Base-by-base conservation (phyloP, 2,797 vertebrate species). In the Gouania willdenowi region DNA sequence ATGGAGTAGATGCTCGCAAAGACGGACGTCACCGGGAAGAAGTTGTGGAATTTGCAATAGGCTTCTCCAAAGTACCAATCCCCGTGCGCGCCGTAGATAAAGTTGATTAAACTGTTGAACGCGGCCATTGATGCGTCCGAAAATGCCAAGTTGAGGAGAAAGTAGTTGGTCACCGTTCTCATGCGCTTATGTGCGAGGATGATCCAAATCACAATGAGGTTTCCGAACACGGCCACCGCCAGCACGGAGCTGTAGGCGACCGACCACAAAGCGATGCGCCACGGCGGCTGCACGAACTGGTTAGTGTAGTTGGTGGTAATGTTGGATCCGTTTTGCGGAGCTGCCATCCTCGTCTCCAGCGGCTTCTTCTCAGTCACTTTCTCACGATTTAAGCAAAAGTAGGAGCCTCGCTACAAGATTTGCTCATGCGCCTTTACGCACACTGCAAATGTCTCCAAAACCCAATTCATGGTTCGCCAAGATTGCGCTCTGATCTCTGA, bases 1-100 rank as follows among this genome's bases (percentile, higher is more conserved):
- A 99, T 99, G 46, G 95, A 99, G 77, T 98, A 98, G 88, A 99
- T 99, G 88, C 96, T 97, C 40, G 95, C 94, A 22, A 99, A 99
- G 62, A 98, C 92, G 0, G 96, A 92, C 0, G 94, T 92, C 49
- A 98, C 95, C 1, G 96, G 96, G 66, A 99, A 99, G 85, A 98
- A 98, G 90, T 99, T 99, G 78, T 99, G 96, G 82, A 99, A 99
- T 75, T 91, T 94, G 71, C 96, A 99, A 69, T 98, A 99, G 31
- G 88, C 87, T 33, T 94, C 85, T 1, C 95, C 96, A 34, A 98
- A 99, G 87, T 98, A 98, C 96, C 96, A 99, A 25, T 97, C 92
- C 0, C 90, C 92, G 74, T 95, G 94, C 3, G 94, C 68, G 0
- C 92, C 95, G 3, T 98, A 99, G 44, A 97, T 84, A 77, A 98